Evolutionary conservation across 2,888 invertebrate species (phyloP).

Genomic region (Deilephila porcellus): DNA sequence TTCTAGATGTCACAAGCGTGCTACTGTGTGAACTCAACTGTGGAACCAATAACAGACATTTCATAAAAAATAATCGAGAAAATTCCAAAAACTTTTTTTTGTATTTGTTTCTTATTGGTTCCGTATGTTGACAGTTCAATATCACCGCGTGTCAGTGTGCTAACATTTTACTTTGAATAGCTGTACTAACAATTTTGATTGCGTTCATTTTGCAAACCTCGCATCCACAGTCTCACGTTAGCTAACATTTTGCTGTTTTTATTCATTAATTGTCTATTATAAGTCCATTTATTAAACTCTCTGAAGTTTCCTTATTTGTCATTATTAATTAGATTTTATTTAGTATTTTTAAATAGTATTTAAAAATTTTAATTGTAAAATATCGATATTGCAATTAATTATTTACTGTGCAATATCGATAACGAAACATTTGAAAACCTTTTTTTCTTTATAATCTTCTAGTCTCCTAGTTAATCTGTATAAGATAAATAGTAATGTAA

Average conservation of each 20-base stretch:
- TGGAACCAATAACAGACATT: not conserved
- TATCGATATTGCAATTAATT: not conserved
- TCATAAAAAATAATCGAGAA: not conserved
- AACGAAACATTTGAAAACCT: not conserved
- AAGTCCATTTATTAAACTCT: not conserved
- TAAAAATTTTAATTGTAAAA: not conserved
- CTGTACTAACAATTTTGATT: conserved; percentile 15
- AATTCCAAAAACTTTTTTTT: not conserved
- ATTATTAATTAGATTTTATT: too few species aligned
- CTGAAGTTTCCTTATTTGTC: too few species aligned
- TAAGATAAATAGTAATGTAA: not conserved
- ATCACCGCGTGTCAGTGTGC: conserved; percentile 12
- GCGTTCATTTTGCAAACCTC: not conserved
- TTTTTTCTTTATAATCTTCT: too few species aligned
- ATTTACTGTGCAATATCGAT: too few species aligned
- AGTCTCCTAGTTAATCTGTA: too few species aligned
- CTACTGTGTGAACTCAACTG: not conserved
- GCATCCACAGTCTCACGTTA: not conserved
- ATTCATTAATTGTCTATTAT: not conserved
- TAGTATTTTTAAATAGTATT: too few species aligned
- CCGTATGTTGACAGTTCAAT: not conserved
- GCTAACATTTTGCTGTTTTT: not conserved
- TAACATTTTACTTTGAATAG: conserved; percentile 9
- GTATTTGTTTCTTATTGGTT: not conserved
- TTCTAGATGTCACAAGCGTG: conserved; percentile 19